Evolutionary conservation across 2,113 vertebrate genomes (phyloP), one percentile per base, ranked within the genome.

Genomic region (Thalassoma bifasciatum): DNA sequence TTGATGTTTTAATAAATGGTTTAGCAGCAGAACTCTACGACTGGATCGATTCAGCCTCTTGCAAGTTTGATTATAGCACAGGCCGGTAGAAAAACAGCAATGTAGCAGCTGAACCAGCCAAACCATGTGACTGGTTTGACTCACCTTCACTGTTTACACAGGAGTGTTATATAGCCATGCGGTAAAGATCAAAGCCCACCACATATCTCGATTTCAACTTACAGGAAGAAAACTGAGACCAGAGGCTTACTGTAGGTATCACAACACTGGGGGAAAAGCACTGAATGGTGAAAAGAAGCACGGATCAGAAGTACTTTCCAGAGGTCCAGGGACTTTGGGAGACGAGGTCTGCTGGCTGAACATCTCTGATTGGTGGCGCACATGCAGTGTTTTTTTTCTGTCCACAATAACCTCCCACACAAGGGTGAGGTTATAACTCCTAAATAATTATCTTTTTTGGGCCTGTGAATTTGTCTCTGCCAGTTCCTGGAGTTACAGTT

Each of bases 1-100:
- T 84, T 89, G 86, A 89, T 91, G 74, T 86, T 87, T 88, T 88
- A 88, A 88, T 88, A 86, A 88, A 90, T 88, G 78, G 84, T 82
- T 85, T 90, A 73, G 85, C 79, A 86, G 77, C 83, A 84, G 78
- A 75, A 82, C 75, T 82, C 63, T 84, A 65, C 21, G 74, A 69
- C 26, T 42, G 60, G 73, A 86, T 91, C 79, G 75, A 89, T 89
- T 73, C 61, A 2, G 50, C 79, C 72, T 77, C 75, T 61, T 30
- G 53, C 66, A 77, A 62, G 69, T 85, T 80, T 89, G 89, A 89
- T 86, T 89, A 84, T 73, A 84, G 81, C 63, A 67, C 38, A 10
- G 37, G 78, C 67, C 61, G 49, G 60, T 52, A 24, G 51, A 49
- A 70, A 85, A 84, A 82, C 51, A 56, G 59, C 72, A 44, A 63